phyloP scores from a whole-genome alignment of 2,113 vertebrate genomes.

The Cichladusa arquata region DNA sequence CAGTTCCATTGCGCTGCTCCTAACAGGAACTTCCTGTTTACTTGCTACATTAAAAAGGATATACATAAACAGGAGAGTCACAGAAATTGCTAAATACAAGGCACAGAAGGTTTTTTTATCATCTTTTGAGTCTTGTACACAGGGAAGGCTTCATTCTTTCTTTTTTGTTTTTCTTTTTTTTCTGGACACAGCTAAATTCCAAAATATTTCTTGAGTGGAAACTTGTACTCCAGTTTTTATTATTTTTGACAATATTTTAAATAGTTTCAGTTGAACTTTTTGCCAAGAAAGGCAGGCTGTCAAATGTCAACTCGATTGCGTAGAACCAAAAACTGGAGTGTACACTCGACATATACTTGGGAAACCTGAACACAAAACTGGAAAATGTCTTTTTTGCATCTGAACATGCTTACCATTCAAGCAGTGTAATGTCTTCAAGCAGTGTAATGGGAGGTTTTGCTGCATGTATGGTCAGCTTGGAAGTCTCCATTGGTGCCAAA shows the following conservation, averaged over 20 bases:
- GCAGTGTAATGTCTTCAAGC: slow-evolving; percentile 28
- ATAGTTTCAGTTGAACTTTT: slow-evolving; percentile 28
- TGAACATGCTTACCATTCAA: slow-evolving; percentile 70
- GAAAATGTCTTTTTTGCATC: neutral
- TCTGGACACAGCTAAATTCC: slow-evolving; percentile 1
- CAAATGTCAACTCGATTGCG: neutral
- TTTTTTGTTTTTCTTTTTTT: neutral
- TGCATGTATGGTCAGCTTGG: slow-evolving; percentile 50
- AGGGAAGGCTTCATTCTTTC: neutral
- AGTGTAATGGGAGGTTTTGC: slow-evolving; percentile 14
- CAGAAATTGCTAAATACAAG: slow-evolving; percentile 4
- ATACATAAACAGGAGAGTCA: slow-evolving; percentile 3
- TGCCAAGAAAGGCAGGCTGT: neutral
- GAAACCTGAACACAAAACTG: neutral
- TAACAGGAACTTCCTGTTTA: slow-evolving; percentile 44
- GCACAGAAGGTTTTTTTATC: slow-evolving; percentile 64
- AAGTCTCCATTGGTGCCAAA: slow-evolving; percentile 40
- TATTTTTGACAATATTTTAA: slow-evolving; percentile 64
- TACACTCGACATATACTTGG: slow-evolving; percentile 19
- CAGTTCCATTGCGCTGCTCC: neutral
- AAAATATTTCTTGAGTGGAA: neutral
- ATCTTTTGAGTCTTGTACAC: slow-evolving; percentile 14
- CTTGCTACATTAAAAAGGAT: neutral
- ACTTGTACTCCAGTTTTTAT: slow-evolving; percentile 26
- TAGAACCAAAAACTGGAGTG: neutral